Conservation (phyloP, 2,797 vertebrate genomes). For the Acipenser ruthenus region DNA sequence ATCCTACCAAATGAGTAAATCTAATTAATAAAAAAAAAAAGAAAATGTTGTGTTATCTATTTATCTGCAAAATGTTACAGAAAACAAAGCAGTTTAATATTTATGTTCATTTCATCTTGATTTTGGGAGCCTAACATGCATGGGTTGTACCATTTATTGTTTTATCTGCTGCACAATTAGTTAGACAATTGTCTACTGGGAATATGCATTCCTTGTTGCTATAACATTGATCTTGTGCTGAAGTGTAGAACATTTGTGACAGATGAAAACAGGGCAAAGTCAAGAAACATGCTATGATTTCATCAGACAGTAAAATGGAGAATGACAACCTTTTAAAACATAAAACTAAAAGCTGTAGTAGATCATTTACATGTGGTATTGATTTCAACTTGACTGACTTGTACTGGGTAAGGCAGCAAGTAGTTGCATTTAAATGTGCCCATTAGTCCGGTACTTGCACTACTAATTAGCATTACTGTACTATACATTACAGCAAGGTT, state of each 20-base stretch:
- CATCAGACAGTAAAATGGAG: slow-evolving; percentile 18
- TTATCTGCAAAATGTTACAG: too few relatives aligned
- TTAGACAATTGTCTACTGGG: not conserved
- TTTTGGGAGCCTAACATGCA: too few relatives aligned
- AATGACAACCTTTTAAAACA: slow-evolving; percentile 22
- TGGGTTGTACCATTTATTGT: too few relatives aligned
- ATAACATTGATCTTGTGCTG: slow-evolving; percentile 9
- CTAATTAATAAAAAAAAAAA: too few relatives aligned
- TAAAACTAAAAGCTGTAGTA: slow-evolving; percentile 26
- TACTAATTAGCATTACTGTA: slow-evolving; percentile 21
- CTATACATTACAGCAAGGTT: slow-evolving; percentile 12
- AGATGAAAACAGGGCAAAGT: slow-evolving; percentile 11
- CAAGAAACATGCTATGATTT: slow-evolving; percentile 18
- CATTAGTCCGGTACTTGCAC: slow-evolving; percentile 18
- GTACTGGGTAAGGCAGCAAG: slow-evolving; percentile 19
- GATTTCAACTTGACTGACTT: slow-evolving; percentile 41
- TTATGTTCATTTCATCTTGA: too few relatives aligned
- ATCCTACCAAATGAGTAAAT: too few relatives aligned
- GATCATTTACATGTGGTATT: slow-evolving; percentile 29
- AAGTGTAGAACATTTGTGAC: slow-evolving; percentile 21
- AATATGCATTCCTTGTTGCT: not conserved
- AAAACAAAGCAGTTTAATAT: too few relatives aligned
- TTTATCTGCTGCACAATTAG: too few relatives aligned
- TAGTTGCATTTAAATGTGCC: slow-evolving; percentile 34
- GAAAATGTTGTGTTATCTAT: too few relatives aligned